Evolutionary conservation across 2,797 vertebrate genomes (phyloP), one percentile per base, ranked within the genome.

Genomic region (Helicolenus hilgendorfi): DNA sequence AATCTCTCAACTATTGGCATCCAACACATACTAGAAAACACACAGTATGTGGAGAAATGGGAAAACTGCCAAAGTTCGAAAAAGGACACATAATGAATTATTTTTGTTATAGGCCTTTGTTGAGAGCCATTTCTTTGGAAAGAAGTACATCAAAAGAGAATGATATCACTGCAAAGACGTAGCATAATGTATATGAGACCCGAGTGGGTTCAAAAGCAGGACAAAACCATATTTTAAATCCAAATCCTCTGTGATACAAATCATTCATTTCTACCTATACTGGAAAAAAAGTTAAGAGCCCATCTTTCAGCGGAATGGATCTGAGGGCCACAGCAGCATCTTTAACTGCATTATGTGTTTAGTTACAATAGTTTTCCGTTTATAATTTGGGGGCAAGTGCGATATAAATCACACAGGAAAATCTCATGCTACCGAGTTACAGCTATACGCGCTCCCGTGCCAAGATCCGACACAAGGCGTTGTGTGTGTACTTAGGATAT

Each of bases 401-500:
- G 20, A 82, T 41, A 92, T 92, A 94, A 95, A 95, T 96, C 93
- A 93, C 78, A 60, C 58, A 70, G 70, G 80, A 77, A 88, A 85
- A 90, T 88, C 78, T 91, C 81, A 89, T 72, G 92, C 93, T 96
- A 89, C 92, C 65, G 88, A 87, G 93, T 95, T 93, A 94, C 86
- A 92, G 86, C 87, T 63, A 79, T 80, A 59, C 2, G 70, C 2
- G 83, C 81, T 83, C 69, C 55, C 1, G 79, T 70, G 89, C 93
- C 91, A 93, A 94, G 86, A 87, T 59, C 89, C 79, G 84, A 94
- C 93, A 87, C 90, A 89, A 89, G 91, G 67, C 81, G 81, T 77
- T 72, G 86, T 77, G 92, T 93, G 91, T 94, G 94, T 92, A 93
- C 92, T 95, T 94, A 91, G 81, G 84, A 94, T 93, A 92, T 79